These are phyloP conservation scores for Sorex araneus DNA, from an alignment of 2,113 vertebrate genomes.

Conservation along the genomic window DNA sequence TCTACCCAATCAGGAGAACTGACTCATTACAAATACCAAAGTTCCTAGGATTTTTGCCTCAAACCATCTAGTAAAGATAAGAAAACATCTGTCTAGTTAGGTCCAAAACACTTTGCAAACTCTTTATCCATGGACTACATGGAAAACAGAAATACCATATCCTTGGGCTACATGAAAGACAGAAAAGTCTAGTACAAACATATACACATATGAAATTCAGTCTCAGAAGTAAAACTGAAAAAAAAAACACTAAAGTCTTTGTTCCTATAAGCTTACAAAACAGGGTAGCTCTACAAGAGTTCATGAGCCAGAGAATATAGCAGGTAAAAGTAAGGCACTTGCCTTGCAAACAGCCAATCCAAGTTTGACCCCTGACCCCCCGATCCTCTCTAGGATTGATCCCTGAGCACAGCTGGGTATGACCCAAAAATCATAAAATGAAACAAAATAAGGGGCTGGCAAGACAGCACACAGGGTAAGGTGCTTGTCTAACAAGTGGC, in stretches of 20 bases:
- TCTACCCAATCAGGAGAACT: slow-evolving; percentile 45
- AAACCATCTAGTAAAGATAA: slow-evolving; percentile 61
- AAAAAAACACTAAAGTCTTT: slow-evolving; percentile 10
- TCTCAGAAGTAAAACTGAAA: slow-evolving; percentile 47
- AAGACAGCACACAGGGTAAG: too few species aligned
- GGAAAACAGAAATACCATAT: background rate
- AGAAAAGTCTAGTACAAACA: slow-evolving; percentile 47
- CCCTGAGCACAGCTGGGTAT: too few species aligned
- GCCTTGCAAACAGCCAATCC: too few species aligned
- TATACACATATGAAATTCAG: slow-evolving; percentile 1
- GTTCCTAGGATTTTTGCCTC: slow-evolving; percentile 68
- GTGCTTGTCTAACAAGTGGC: too few species aligned
- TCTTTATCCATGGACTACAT: background rate
- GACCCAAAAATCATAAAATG: too few species aligned
- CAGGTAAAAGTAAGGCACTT: too few species aligned
- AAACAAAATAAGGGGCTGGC: too few species aligned
- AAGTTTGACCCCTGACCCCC: too few species aligned
- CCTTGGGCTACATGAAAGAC: slow-evolving; percentile 45
- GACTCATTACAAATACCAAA: slow-evolving; percentile 52
- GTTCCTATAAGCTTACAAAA: slow-evolving; percentile 54
- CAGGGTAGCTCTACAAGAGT: slow-evolving; percentile 55
- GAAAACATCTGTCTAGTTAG: slow-evolving; percentile 61
- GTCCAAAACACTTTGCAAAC: slow-evolving; percentile 58
- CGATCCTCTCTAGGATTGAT: too few species aligned
- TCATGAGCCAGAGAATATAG: too few species aligned